Conservation (phyloP, 1,140 invertebrate genomes). For the Lucilia cuprina region DNA sequence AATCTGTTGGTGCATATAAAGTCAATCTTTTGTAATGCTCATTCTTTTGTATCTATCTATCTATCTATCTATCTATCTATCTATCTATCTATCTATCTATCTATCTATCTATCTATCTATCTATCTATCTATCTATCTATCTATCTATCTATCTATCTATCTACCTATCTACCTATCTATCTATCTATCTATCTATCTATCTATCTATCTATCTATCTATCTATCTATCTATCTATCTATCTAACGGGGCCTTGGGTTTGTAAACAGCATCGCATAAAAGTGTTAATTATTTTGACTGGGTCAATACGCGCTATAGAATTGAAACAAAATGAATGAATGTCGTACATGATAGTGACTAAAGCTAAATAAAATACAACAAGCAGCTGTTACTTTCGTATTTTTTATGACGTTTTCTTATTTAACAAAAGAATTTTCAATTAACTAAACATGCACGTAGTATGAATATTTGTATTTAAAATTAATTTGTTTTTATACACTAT, state of each 20-base stretch:
- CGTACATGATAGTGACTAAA: neutral
- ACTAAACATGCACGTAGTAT: neutral
- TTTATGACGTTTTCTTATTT: neutral
- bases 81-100: no score
- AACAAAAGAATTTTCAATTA: neutral
- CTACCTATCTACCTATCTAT: no score
- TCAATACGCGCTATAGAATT: slow-evolving; percentile 5
- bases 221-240: no score
- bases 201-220: no score
- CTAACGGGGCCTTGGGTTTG: neutral
- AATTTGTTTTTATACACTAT: neutral
- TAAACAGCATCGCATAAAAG: neutral
- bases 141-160: no score
- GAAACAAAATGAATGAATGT: neutral
- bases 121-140: no score
- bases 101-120: no score
- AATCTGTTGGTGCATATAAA: no score
- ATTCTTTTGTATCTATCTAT: no score
- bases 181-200: no score
- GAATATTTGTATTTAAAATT: neutral
- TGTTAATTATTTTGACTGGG: slow-evolving; percentile 23
- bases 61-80: no score
- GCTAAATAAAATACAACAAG: neutral
- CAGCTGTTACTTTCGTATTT: neutral
- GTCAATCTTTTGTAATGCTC: no score